Base-by-base conservation (phyloP, 2,797 vertebrate species). In the Myotis pilosus region DNA sequence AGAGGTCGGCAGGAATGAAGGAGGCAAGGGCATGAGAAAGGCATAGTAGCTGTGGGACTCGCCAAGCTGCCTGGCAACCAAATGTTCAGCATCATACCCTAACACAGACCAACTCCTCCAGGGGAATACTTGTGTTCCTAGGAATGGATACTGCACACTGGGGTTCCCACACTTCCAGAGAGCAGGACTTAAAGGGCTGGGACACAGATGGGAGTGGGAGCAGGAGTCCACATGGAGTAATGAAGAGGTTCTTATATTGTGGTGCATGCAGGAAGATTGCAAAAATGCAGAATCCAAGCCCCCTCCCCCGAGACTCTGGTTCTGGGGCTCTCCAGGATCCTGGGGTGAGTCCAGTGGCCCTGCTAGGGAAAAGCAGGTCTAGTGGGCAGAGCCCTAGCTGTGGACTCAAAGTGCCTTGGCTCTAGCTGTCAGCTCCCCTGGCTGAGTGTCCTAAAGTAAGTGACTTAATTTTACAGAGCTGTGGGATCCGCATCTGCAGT, bases 41-140 rank as follows among this genome's bases (percentile, higher is more conserved):
- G 19, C 20, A 4, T 20, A 41, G 23, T 16, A 12, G 28, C 6
- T 8, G 28, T 3, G 76, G 80, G 30, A 25, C 7, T 25, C 17
- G 19, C 11, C 33, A 64, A 17, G 19, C 66, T 51, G 44, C 25
- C 22, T 71, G 20, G 64, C 57, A 30, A 62, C 41, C 41, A 30
- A 22, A 57, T 4, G 10, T 51, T 9, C 75, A 57, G 53, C n/a
- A 28, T 41, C 49, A 1, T 2, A 17, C 19, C 64, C 3, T 30
- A 17, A 44, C 17, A 6, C 11, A 68, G 72, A 66, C 28, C 20
- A 30, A 6, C 25, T 53, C 25, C 28, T 82, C 19, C 8, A 12
- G 49, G 30, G 38, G 41, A n/a, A 20, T 2, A 15, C 0, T 3
- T 0, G 8, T 11, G 6, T 30, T 2, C 19, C 68, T 68, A 44